Evolutionary conservation across 1,140 invertebrate genomes (phyloP).

Genomic region (Drosophila ohnishii): DNA sequence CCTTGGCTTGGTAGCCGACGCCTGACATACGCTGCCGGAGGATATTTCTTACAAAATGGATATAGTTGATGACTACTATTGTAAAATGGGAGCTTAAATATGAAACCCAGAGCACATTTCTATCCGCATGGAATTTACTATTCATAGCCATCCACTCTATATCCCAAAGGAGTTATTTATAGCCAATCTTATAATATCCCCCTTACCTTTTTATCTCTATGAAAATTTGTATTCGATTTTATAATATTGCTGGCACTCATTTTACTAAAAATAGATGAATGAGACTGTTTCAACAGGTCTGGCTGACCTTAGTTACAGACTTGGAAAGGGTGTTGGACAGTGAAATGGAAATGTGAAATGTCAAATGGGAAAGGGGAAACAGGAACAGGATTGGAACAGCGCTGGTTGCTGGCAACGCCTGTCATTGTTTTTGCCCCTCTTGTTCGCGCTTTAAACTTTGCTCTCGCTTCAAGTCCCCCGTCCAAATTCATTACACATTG

Average conservation of each 20-base stretch:
- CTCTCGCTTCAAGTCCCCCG: conserved; percentile 24
- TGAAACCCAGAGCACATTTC: not conserved
- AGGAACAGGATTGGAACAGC: conserved; percentile 21
- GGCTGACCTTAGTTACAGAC: not conserved
- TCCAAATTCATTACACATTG: conserved; percentile 57
- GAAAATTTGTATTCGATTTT: no score
- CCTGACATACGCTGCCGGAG: not conserved
- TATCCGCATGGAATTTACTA: not conserved
- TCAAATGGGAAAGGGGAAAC: conserved; percentile 17
- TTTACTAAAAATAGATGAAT: not conserved
- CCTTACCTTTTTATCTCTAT: not conserved
- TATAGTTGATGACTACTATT: no score
- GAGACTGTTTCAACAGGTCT: not conserved
- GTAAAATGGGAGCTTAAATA: not conserved
- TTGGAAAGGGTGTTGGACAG: not conserved
- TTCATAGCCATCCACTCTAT: no score
- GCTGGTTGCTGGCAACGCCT: conserved; percentile 21
- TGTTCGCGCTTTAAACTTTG: conserved; percentile 68
- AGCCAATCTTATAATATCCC: not conserved
- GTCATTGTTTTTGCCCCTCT: conserved; percentile 53
- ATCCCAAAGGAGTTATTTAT: not conserved
- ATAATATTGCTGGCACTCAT: not conserved
- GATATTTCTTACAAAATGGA: not conserved
- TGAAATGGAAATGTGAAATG: conserved; percentile 18
- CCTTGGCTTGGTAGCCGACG: not conserved